These are phyloP conservation scores for Myotis vivesi DNA, from an alignment of 2,797 vertebrate species.

Conservation along the genomic window DNA sequence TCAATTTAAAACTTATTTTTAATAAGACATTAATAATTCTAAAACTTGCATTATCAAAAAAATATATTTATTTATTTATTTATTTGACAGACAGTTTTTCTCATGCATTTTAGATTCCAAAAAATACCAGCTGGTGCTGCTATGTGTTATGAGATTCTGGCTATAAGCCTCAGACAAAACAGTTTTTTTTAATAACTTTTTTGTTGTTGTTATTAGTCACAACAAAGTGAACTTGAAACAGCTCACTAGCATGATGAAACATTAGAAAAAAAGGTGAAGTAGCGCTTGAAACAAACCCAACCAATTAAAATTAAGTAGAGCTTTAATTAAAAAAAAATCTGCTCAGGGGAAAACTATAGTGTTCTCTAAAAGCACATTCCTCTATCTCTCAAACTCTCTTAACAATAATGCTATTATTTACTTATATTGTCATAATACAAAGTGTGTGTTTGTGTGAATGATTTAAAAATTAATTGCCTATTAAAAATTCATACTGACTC, in stretches of 20 bases:
- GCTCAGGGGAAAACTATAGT: neutral
- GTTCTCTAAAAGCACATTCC: neutral
- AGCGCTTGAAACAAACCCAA: neutral
- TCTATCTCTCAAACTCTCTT: neutral
- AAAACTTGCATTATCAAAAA: neutral
- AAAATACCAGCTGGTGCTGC: constrained; percentile 6
- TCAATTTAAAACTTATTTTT: neutral
- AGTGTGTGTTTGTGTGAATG: neutral
- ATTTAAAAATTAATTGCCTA: neutral
- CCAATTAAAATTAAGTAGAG: neutral
- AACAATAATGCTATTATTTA: neutral
- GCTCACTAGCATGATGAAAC: neutral
- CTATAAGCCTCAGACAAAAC: neutral
- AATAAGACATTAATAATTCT: neutral
- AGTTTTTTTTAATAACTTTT: constrained; percentile 30
- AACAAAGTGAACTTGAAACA: constrained; percentile 15
- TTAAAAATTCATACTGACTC: neutral
- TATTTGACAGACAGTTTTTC: neutral
- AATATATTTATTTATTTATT: neutral
- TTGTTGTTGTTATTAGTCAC: neutral
- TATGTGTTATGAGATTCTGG: constrained; percentile 24
- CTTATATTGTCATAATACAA: neutral
- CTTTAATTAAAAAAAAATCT: neutral
- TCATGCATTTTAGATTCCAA: neutral
- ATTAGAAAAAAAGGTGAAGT: neutral